These are phyloP conservation scores for Pontoporia blainvillei DNA, from an alignment of 2,113 vertebrate species.

Conservation along the genomic window DNA sequence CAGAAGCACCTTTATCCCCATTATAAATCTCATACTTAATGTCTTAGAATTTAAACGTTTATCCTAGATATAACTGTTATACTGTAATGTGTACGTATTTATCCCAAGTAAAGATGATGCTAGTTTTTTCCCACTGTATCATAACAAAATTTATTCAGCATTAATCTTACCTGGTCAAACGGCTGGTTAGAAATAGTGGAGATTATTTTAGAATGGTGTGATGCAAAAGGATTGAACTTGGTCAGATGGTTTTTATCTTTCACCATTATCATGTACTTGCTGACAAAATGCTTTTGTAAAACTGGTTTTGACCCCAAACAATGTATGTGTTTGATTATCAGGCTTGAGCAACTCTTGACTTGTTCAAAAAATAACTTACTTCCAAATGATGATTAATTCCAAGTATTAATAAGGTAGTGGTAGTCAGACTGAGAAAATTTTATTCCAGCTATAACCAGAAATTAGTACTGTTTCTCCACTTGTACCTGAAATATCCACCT, in stretches of 20 bases:
- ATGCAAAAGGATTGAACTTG: neutral
- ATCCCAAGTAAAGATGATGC: neutral
- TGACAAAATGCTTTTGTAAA: neutral
- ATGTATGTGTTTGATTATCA: neutral
- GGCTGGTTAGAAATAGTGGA: neutral
- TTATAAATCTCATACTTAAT: neutral
- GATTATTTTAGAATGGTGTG: neutral
- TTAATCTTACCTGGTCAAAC: neutral
- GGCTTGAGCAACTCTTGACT: neutral
- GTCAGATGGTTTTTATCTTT: neutral
- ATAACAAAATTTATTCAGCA: neutral
- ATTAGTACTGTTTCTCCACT: neutral
- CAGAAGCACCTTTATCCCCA: neutral
- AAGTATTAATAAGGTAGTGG: neutral
- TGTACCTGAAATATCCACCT: neutral
- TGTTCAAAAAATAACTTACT: neutral
- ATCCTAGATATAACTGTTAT: neutral
- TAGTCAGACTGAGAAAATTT: neutral
- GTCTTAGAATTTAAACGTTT: neutral
- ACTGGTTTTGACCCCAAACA: neutral
- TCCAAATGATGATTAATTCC: neutral
- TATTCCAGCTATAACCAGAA: neutral
- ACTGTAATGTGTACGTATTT: neutral
- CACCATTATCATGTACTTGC: neutral
- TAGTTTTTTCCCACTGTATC: neutral